Conservation (phyloP, 2,113 vertebrate species). For the Equus quagga region DNA sequence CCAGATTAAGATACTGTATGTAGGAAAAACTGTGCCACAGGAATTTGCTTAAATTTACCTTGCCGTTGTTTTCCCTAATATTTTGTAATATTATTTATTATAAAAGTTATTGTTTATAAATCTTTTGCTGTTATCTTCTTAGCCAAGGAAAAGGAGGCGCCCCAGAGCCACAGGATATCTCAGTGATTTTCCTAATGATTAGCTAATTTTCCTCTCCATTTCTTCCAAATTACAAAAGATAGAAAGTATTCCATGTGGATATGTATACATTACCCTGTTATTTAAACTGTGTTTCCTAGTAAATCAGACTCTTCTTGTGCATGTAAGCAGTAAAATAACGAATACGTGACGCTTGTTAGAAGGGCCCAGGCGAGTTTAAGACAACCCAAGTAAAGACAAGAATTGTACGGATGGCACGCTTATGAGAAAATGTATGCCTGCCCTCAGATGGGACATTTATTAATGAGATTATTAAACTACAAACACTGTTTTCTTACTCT, state of each 20-base stretch:
- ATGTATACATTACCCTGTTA: neutral
- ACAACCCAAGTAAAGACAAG: neutral
- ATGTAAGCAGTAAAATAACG: neutral
- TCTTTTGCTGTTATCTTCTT: neutral
- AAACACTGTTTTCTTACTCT: neutral
- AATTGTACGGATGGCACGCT: neutral
- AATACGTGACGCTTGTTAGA: neutral
- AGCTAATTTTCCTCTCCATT: slow-evolving; percentile 12
- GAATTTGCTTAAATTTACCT: neutral
- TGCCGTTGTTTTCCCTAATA: neutral
- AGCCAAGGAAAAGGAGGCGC: neutral
- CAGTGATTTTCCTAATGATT: neutral
- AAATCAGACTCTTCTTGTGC: neutral
- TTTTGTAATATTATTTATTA: neutral
- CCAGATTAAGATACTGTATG: neutral
- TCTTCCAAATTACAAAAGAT: neutral
- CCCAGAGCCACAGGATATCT: neutral
- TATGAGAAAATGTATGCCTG: neutral
- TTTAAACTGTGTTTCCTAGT: neutral
- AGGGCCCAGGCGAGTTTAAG: neutral
- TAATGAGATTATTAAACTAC: neutral
- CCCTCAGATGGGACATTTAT: neutral
- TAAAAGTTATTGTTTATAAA: neutral
- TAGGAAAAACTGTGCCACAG: neutral
- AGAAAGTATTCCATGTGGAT: neutral